Base-by-base conservation (phyloP, 2,113 vertebrate genomes). In the Lucifuga dentata region DNA sequence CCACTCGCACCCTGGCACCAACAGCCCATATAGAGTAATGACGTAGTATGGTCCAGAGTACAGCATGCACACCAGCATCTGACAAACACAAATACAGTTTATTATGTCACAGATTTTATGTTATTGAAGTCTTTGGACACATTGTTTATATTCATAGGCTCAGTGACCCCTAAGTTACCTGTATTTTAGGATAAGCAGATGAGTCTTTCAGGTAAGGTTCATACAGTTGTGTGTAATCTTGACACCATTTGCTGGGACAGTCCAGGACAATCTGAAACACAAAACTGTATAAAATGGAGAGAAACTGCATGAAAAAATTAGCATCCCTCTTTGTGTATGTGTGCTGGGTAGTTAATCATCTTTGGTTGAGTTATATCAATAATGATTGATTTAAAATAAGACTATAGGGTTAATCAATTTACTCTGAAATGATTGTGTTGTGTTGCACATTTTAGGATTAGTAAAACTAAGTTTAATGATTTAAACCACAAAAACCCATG, bases 171-270 rank as follows among this genome's bases (percentile, higher is more conserved):
- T 26, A 15, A 2, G 17, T 41, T 60, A 98, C 97, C 95, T 98
- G 97, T 50, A 97, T 87, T 90, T 94, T 96, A 38, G 96, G 92
- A 11, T 98, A 98, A 41, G 95, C 95, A 26, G 94, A 93, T 2
- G 96, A 96, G 71, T 98, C 97, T 81, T 93, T 97, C 11, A 98
- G 90, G 68, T 98, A 98, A 2, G 97, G 97, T 63, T 98, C 97
- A 35, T 95, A 95, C 45, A 92, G 86, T 2, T 93, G 94, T 0
- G 80, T 84, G 38, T 98, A 98, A 4, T 91, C 79, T 21, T 92
- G 93, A 89, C 95, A 97, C 68, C 93, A 91, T 29, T 94, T 89
- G 51, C 91, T 85, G 3, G 95, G 93, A 81, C 95, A 98, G 61
- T 98, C 96, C 90, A 98, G 89, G 55, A 91, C 95, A 65, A 97